Conservation (phyloP, 2,113 vertebrate genomes). For the Oryzias melastigma region DNA sequence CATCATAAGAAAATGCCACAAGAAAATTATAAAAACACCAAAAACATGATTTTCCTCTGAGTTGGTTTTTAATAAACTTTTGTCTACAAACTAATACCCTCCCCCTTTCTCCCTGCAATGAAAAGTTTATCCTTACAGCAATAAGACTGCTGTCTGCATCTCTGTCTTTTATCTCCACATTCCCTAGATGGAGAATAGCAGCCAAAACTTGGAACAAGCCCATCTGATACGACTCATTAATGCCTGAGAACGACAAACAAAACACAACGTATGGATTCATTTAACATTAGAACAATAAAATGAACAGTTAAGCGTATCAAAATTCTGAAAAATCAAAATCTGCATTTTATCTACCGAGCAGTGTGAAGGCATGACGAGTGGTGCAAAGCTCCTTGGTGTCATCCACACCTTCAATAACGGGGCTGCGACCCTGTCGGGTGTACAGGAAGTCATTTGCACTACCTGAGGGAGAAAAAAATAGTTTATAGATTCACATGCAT, state of each 20-base stretch:
- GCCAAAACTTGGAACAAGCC: conserved; percentile 95
- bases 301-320: background rate
- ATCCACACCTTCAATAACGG: conserved; percentile 90
- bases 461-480: conserved; percentile 65
- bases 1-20: no score
- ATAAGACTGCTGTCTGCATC: conserved; percentile 94
- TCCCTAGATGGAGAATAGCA: conserved; percentile 95
- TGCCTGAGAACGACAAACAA: conserved; percentile 77
- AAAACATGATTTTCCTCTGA: no score
- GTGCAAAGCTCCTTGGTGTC: conserved; percentile 90
- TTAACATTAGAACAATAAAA: no score
- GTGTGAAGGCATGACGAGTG: conserved; percentile 88
- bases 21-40: no score
- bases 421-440: conserved; percentile 90
- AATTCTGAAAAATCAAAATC: background rate
- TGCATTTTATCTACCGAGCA: conserved; percentile 82
- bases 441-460: conserved; percentile 87
- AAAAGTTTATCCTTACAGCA: conserved; percentile 77
- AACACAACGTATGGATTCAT: background rate
- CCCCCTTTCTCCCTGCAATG: background rate
- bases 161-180: conserved; percentile 88
- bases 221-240: conserved; percentile 93
- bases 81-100: background rate
- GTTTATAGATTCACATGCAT: background rate
- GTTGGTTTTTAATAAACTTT: background rate